Evolutionary conservation across 2,113 vertebrate genomes (phyloP), one percentile per base, ranked within the genome.

Genomic region (Phaethon lepturus): DNA sequence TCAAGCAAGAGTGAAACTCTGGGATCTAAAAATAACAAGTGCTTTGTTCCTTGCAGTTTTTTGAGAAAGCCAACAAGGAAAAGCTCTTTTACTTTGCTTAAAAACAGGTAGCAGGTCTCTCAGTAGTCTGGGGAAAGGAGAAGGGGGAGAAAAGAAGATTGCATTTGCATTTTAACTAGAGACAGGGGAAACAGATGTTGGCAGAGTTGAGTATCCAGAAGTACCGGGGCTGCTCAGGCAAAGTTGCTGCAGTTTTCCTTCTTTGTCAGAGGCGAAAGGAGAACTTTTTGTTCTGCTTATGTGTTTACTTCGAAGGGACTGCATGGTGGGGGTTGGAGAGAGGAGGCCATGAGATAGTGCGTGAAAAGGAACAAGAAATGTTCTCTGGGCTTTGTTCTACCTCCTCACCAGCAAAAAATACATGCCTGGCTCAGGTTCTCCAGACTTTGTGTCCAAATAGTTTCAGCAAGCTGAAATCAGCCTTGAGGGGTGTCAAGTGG

Each of bases 1-100:
- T 67, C 26, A 52, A 85, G 55, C 25, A 56, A 44, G 38, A 69
- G 17, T 29, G 52, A 38, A 62, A 77, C 28, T 3, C 8, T 16
- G 60, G 15, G 38, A 80, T 63, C 55, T 67, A 81, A 95, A 89
- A 95, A 87, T 91, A 91, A 42, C 38, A 84, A 68, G 20, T 63
- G 16, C 29, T 80, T 91, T 90, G 63, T 88, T 95, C 47, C 40
- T 52, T 86, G n/a, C 6, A 6, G 18, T 29, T 86, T 69, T 86
- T 47, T 52, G 49, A 75, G 62, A 50, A 20, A 72, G 2, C 5
- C 58, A 63, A 75, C 52, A 86, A 75, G 40, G 47, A 95, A 86
- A 96, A 79, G 72, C 59, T 84, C 53, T 89, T 95, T 63, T 62
- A 25, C 28, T 84, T 91, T 81, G 49, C 47, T 64, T 67, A 44